These are phyloP conservation scores for Cyrtodaria siliqua DNA, from an alignment of 2,888 invertebrate genomes.

Conservation along the genomic window DNA sequence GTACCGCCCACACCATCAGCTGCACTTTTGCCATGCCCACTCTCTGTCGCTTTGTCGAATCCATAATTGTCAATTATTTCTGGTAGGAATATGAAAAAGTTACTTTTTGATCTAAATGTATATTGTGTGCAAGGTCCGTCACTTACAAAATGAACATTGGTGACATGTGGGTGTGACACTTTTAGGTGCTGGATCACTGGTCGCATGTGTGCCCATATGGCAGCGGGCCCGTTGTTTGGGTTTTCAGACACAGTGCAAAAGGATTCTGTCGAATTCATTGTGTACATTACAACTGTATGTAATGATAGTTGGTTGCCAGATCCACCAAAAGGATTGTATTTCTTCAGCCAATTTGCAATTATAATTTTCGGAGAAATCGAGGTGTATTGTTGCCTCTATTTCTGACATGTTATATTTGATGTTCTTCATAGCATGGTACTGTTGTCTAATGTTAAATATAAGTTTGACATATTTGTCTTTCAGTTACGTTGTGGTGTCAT, in stretches of 20 bases:
- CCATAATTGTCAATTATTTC: slow-evolving; percentile 50
- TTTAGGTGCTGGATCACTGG: neutral
- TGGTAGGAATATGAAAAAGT: slow-evolving; percentile 13
- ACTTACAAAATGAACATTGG: slow-evolving; percentile 2
- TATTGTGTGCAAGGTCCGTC: slow-evolving; percentile 17
- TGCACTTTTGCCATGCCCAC: slow-evolving; percentile 81
- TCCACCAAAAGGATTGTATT: slow-evolving; percentile 20
- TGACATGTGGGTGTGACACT: neutral
- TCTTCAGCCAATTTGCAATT: neutral
- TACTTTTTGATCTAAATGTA: slow-evolving; percentile 12
- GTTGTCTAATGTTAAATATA: neutral
- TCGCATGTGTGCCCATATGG: neutral
- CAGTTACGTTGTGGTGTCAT: neutral
- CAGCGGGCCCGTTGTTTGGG: neutral
- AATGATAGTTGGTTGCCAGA: slow-evolving; percentile 16
- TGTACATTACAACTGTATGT: slow-evolving; percentile 13
- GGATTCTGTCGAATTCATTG: neutral
- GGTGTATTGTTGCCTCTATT: neutral
- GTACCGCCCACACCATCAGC: slow-evolving; percentile 82
- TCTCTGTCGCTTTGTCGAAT: slow-evolving; percentile 72
- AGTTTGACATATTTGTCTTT: neutral
- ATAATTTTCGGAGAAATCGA: slow-evolving; percentile 7
- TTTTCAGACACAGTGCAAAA: slow-evolving; percentile 10
- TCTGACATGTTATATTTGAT: slow-evolving; percentile 13
- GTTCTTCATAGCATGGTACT: neutral